Evolutionary conservation across 2,113 vertebrate species (phyloP).

Genomic region (Cryptomyrus ogoouensis): DNA sequence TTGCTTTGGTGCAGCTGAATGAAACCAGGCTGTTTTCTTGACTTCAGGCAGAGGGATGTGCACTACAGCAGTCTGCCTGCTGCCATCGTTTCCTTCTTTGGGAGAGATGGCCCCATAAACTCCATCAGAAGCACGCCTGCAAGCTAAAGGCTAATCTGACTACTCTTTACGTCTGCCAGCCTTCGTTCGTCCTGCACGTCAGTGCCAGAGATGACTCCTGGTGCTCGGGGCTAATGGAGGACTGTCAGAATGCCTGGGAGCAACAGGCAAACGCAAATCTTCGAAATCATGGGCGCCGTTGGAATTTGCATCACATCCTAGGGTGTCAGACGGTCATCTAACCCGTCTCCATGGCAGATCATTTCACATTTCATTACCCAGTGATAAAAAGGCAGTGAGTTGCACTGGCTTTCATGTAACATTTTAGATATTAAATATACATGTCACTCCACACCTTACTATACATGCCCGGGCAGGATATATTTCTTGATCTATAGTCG

Average conservation of each 20-base stretch:
- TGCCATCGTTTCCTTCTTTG: not conserved
- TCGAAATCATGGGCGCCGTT: not conserved
- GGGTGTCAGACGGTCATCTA: not conserved
- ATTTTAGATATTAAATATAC: not conserved
- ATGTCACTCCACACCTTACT: conserved; percentile 1
- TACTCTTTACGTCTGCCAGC: conserved; percentile 9
- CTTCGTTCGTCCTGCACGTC: not conserved
- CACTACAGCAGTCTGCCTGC: not conserved
- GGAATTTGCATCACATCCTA: not conserved
- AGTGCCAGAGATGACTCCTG: conserved; percentile 13
- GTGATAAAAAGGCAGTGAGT: not conserved
- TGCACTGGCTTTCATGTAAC: not conserved
- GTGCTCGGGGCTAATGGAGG: conserved; percentile 9
- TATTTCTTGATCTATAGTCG: not conserved
- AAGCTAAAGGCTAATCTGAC: not conserved
- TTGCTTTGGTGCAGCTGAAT: not conserved
- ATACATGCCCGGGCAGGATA: not conserved
- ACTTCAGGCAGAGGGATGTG: not conserved
- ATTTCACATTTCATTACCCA: not conserved
- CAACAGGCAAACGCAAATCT: not conserved
- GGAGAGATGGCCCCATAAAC: not conserved
- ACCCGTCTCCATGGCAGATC: not conserved
- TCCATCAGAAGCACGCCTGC: not conserved
- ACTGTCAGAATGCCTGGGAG: conserved; percentile 1
- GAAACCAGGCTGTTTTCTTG: not conserved